A percentile compares a stretch with the other conserved stretches of the same genome.
Evolutionary conservation across 2,797 vertebrate species (phyloP).

Genomic region (Decapterus maruadsi): DNA sequence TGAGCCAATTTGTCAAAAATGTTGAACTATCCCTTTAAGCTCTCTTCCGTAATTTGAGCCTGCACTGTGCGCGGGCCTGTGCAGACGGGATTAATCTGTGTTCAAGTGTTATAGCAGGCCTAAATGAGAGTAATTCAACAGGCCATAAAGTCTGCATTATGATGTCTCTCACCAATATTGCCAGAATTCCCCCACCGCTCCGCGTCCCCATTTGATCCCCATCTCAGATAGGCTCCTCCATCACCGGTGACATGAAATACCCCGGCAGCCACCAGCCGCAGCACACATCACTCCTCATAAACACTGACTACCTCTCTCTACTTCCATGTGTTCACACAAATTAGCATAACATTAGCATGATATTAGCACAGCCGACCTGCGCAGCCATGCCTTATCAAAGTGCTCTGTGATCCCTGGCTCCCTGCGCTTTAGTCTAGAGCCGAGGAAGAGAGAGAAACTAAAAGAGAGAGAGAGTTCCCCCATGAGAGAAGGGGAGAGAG

Average conservation of each 20-base stretch:
- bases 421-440: slow-evolving; percentile 70
- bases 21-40: too few species aligned
- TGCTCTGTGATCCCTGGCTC: slow-evolving; percentile 73
- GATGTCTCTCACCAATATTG: slow-evolving; percentile 47
- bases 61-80: background rate
- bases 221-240: slow-evolving; percentile 74
- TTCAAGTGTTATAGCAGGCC: slow-evolving; percentile 62
- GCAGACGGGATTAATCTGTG: slow-evolving; percentile 45
- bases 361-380: slow-evolving; percentile 71
- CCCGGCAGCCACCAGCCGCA: slow-evolving; percentile 61
- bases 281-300: slow-evolving; percentile 79
- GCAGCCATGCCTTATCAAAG: slow-evolving; percentile 78
- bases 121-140: slow-evolving; percentile 72
- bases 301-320: slow-evolving; percentile 72
- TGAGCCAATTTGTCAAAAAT: too few species aligned
- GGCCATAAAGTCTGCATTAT: slow-evolving; percentile 58
- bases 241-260: slow-evolving; percentile 76
- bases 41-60: slow-evolving; percentile 32
- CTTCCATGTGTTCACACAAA: slow-evolving; percentile 72
- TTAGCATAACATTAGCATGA: slow-evolving; percentile 84
- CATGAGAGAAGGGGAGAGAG: slow-evolving; percentile 40
- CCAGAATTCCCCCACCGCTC: slow-evolving; percentile 34
- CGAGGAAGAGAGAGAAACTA: slow-evolving; percentile 39
- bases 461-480: slow-evolving; percentile 61
- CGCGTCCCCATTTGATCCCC: slow-evolving; percentile 56